These are phyloP conservation scores for Macrotis lagotis DNA, from an alignment of 2,113 vertebrate species.

Conservation along the genomic window DNA sequence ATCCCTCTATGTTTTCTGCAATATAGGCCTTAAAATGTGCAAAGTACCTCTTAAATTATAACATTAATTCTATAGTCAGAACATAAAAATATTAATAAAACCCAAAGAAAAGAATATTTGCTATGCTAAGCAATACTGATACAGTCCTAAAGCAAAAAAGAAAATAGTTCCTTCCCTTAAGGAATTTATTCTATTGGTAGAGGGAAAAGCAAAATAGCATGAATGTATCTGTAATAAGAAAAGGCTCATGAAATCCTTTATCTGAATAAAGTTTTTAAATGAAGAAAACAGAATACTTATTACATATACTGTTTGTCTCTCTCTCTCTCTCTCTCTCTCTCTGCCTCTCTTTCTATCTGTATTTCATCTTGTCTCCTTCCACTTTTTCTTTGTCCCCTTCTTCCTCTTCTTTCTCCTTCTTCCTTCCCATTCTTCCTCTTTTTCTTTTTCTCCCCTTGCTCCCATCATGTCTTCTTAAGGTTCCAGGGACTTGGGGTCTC, in stretches of 20 bases:
- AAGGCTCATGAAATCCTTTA: too few species aligned
- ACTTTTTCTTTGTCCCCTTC: too few species aligned
- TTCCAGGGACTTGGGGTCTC: neutral
- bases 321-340: too few species aligned
- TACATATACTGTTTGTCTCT: too few species aligned
- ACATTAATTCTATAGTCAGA: neutral
- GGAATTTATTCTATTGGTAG: neutral
- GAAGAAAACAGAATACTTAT: too few species aligned
- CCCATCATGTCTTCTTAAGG: neutral
- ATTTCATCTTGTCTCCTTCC: too few species aligned
- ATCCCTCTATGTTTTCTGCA: neutral
- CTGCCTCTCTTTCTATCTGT: too few species aligned
- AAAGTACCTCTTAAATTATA: neutral
- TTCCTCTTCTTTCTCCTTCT: too few species aligned
- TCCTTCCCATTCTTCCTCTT: too few species aligned
- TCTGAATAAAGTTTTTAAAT: too few species aligned
- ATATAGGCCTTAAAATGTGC: neutral
- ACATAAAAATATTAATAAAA: neutral
- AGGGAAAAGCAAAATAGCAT: neutral
- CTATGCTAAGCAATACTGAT: neutral
- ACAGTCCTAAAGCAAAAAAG: neutral
- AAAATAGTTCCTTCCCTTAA: neutral
- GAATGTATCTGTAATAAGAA: neutral
- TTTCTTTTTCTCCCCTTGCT: too few species aligned
- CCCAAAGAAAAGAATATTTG: neutral